Base-by-base conservation (phyloP, 2,797 vertebrate species). In the Acipenser transmontanus region DNA sequence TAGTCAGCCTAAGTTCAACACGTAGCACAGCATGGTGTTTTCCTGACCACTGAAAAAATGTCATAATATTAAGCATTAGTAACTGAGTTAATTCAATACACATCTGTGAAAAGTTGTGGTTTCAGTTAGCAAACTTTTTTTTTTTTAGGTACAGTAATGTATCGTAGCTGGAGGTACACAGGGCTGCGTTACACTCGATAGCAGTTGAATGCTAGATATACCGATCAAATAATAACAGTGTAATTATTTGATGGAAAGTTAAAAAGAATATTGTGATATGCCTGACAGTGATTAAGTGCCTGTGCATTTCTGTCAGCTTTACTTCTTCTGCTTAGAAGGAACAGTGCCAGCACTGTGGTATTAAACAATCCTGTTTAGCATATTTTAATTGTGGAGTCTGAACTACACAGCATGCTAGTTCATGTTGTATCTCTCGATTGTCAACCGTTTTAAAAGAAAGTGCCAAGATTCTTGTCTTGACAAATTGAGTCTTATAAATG, bases 381-480 rank as follows among this genome's bases (percentile, higher is more conserved):
- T 48, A 52, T 48, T 64, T 66, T 4, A 13, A 10, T 12, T 59
- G 59, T 67, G 49, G 34, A 50, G 49, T 52, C 14, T 61, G 20
- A 67, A 60, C 59, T 61, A 11, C 4, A 14, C 47, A 48, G 13
- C 66, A 49, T 67, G 66, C 61, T 14, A 60, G 47, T 57, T 67
- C 66, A 48, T 67, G 66, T 50, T 50, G 8, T 61, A 11, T 51
- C 49, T 20, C 59, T 61, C 7, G 8, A 50, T 67, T 50, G 66
- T 67, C 57, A 50, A 50, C 20, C 47, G 47, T 47, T 50, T 60
- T 50, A 8, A 9, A 17, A 13, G 13, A 47, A 67, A 57, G 13
- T 57, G 59, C 66, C 66, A 67, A 61, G 61, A 67, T 67, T 67
- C 66, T 59, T 67, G 66, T 13, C 14, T 8, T 59, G 66, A 67